Base-by-base conservation (phyloP, 37 sponge, comb jelly and placozoan genomes). In the Cladorhizidae sp. region DNA sequence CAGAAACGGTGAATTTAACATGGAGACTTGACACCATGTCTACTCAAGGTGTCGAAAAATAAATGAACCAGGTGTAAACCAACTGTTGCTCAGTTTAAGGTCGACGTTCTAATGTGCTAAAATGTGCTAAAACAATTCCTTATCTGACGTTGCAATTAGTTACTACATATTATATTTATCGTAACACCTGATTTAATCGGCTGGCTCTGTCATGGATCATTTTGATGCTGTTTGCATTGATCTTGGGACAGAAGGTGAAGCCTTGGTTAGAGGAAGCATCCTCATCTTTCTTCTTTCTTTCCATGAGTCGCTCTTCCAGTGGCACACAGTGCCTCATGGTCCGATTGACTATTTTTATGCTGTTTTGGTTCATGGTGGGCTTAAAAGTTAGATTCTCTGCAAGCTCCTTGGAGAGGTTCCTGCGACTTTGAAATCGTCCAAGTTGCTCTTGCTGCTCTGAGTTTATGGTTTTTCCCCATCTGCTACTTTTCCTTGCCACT, bases 161-260 rank as follows among this genome's bases (percentile, higher is more conserved):
- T n/a, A n/a, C n/a, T n/a, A n/a, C n/a, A n/a, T n/a, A n/a, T n/a
- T 67, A 67, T 67, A 36, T 36, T 11, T 67, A 67, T 67, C 7
- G 8, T n/a, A 15, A 32, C 0, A 83, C 75, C 81, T 86, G 75
- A 1, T 72, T 37, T 35, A 85, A 35, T 25, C 67, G 77, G 42
- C 43, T 62, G 0, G 40, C 55, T 57, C 90, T 85, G 76, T 85
- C 86, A 37, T 85, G 67, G 3, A 90, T 87, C 36, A 89, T 35
- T 43, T 79, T 78, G 9, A 94, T 20, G 39, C 88, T 87, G 31
- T 59, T 17, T 17, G 83, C 55, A 70, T 90, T 94, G 29, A 90
- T 64, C 70, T 83, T 90, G 26, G 94, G 88, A 15, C 77, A 38
- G 55, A 87, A 87, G 26, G 94, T 90, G 9, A 75, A 67, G 15